These are phyloP conservation scores for Euproctis similis DNA, from an alignment of 2,888 invertebrate genomes.

Conservation along the genomic window DNA sequence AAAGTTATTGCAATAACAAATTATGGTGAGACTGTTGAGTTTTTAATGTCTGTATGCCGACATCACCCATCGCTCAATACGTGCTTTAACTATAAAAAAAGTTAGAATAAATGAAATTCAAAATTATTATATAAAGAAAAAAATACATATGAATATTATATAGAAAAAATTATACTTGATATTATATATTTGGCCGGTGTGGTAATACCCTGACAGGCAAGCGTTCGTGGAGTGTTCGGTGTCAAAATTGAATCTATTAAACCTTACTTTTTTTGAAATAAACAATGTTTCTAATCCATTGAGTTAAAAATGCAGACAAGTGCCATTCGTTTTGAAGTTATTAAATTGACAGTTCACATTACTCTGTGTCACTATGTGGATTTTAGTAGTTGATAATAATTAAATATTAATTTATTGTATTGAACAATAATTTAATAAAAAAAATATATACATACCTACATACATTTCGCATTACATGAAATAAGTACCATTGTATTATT, in stretches of 20 bases:
- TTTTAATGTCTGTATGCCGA: no score
- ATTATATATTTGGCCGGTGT: constrained; percentile 74
- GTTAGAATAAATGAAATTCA: constrained; percentile 73
- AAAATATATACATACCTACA: no score
- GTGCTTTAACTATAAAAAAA: constrained; percentile 69
- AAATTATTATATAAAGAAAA: constrained; percentile 75
- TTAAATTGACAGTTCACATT: constrained; percentile 44
- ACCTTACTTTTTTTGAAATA: constrained; percentile 40
- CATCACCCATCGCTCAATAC: constrained; percentile 35
- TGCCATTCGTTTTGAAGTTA: constrained; percentile 70
- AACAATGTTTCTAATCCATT: constrained; percentile 44
- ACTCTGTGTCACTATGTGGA: constrained; percentile 49
- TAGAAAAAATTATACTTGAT: constrained; percentile 71
- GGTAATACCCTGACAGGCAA: constrained; percentile 88
- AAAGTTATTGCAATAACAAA: no score
- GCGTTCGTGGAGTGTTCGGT: constrained; percentile 65
- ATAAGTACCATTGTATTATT: constrained; percentile 57
- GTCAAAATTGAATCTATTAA: constrained; percentile 60
- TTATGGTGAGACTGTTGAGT: no score
- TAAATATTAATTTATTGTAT: constrained; percentile 51
- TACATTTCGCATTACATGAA: constrained; percentile 57
- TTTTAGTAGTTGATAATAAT: constrained; percentile 53
- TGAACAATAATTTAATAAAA: constrained; percentile 37
- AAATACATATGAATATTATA: constrained; percentile 75
- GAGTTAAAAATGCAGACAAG: constrained; percentile 64